phyloP scores from a whole-genome alignment of 2,888 invertebrate species.

The Morpho achilles region DNA sequence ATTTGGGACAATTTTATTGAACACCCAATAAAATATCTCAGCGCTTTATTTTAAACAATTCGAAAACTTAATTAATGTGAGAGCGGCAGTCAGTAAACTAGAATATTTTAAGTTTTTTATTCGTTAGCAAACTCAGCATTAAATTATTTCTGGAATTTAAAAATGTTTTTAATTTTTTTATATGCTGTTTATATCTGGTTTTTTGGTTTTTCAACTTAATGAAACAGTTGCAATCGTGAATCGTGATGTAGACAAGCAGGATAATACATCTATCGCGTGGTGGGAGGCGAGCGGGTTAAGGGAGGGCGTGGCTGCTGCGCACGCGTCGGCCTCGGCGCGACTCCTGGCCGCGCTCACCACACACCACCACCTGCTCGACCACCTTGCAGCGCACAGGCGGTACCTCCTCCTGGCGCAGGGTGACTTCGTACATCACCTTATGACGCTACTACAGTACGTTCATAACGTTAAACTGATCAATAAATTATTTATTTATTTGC shows the following conservation, averaged over 20 bases:
- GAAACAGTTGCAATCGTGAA: slow-evolving; percentile 1
- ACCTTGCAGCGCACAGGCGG: slow-evolving; percentile 92
- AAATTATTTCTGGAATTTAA: too few species aligned
- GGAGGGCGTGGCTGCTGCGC: slow-evolving; percentile 89
- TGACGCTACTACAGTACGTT: slow-evolving; percentile 93
- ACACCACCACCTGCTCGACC: slow-evolving; percentile 93
- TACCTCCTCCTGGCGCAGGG: slow-evolving; percentile 97
- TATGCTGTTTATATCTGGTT: too few species aligned
- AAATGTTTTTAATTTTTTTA: too few species aligned
- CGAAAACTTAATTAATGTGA: too few species aligned
- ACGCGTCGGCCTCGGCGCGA: slow-evolving; percentile 90
- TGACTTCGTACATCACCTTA: slow-evolving; percentile 95
- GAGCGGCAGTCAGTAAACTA: too few species aligned
- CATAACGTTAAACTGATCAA: background rate
- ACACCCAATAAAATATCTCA: too few species aligned
- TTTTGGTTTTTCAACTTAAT: background rate
- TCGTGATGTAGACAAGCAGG: background rate
- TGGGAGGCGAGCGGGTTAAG: slow-evolving; percentile 82
- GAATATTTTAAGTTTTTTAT: too few species aligned
- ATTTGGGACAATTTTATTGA: too few species aligned
- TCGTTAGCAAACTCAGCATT: too few species aligned
- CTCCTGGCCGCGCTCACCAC: slow-evolving; percentile 91
- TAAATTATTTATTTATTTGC: too few species aligned
- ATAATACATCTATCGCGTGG: slow-evolving; percentile 38
- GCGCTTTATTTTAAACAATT: too few species aligned